Evolutionary conservation across 2,888 invertebrate genomes (phyloP), one percentile per base, ranked within the genome.

Genomic region (Schizotus pectinicornis): DNA sequence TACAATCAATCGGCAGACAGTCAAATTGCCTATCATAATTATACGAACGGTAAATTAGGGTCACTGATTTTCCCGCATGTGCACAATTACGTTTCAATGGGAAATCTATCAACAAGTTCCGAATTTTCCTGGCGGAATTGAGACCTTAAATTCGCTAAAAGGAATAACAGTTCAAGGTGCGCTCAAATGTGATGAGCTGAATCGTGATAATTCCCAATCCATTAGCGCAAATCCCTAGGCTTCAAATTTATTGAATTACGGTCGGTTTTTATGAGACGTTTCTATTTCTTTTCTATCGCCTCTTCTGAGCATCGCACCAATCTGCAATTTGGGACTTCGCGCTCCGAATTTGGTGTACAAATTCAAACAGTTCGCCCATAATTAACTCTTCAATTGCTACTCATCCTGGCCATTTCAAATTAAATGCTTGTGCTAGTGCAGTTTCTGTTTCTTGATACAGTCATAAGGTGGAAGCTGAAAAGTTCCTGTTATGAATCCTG

Each of bases 141-240:
- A 42, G 41, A 42, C 35, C 11, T 36, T 35, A 34, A 50, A 50
- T 38, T 32, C 32, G 34, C 34, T 43, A 51, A 51, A 50, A 13
- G 38, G 22, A 14, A 33, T 49, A 32, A 51, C 42, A 51, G 51
- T 43, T 43, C 30, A 35, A 51, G 22, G 30, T 11, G 45, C 7
- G 34, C 38, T 46, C 39, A 50, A 50, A 50, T 33, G 50, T 50
- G 43, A 54, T 54, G 47, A 54, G 34, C 30, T 48, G 36, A 42
- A 49, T 43, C 49, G 32, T 37, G 42, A 42, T 56, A 56, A 56
- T 56, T 56, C 49, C 48, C 56, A 49, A 42, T 56, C 43, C 56
- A 54, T 56, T 56, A 56, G 56, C 31, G 8, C 35, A 43, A 54
- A 54, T 54, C 46, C 53, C 54, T 9, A 22, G 35, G 47, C 35